Conservation (phyloP, 2,888 invertebrate species). For the Aspidapion aeneum region DNA sequence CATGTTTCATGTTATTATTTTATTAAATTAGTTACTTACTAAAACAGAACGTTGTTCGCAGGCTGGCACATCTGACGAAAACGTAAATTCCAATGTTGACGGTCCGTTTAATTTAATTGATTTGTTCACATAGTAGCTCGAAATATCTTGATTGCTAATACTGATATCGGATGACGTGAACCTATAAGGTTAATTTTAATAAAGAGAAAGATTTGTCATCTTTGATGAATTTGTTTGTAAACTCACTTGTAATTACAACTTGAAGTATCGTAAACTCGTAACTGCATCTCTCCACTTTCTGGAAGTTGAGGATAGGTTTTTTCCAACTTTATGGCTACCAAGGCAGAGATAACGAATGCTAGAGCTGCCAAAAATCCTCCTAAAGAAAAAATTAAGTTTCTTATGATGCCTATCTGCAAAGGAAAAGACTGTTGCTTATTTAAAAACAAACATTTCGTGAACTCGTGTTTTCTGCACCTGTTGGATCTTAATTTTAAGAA, state of each 20-base stretch:
- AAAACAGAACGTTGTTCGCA: not conserved
- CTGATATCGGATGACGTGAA: not conserved
- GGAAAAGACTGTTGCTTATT: too few species aligned
- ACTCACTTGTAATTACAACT: conserved; percentile 46
- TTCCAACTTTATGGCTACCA: conserved; percentile 76
- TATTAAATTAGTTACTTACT: not conserved
- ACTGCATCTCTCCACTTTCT: conserved; percentile 55
- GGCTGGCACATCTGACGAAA: not conserved
- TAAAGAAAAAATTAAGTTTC: conserved; percentile 44
- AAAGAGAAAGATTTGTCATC: not conserved
- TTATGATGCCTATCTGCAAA: too few species aligned
- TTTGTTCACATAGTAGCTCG: conserved; percentile 15
- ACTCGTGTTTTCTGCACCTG: too few species aligned
- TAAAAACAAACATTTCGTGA: too few species aligned
- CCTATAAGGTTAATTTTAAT: not conserved
- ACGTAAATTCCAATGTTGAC: not conserved
- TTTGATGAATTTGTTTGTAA: not conserved
- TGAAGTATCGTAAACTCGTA: conserved; percentile 68
- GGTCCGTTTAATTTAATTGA: not conserved
- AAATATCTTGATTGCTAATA: not conserved
- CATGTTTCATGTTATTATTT: too few species aligned
- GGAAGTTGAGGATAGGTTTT: conserved; percentile 63
- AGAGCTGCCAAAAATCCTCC: conserved; percentile 84
- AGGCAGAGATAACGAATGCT: conserved; percentile 84
- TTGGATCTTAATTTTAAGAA: too few species aligned